phyloP scores from a whole-genome alignment of 2,113 vertebrate species.

The Cygnus atratus region DNA sequence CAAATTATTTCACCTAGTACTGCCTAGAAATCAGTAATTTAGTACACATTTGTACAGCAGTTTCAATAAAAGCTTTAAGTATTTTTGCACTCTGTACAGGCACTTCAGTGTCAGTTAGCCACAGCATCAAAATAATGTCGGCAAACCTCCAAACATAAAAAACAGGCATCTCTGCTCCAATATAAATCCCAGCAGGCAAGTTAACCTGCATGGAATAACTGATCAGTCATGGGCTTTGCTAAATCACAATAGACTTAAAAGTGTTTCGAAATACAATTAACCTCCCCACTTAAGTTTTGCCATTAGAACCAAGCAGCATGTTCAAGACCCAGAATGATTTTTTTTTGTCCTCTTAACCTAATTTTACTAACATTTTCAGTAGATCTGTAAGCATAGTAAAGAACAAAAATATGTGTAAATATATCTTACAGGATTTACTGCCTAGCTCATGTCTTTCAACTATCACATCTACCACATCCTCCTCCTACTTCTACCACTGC shows the following conservation, averaged over 20 bases:
- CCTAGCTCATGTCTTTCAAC: background rate
- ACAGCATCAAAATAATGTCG: background rate
- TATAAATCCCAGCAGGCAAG: background rate
- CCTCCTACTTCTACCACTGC: background rate
- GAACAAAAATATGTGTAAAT: background rate
- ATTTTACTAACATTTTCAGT: background rate
- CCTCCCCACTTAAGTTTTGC: background rate
- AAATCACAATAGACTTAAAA: background rate
- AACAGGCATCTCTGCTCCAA: background rate
- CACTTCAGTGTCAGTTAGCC: background rate
- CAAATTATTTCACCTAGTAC: background rate
- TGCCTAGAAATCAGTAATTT: background rate
- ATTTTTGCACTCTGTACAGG: background rate
- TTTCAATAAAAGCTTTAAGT: background rate
- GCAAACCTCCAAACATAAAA: background rate
- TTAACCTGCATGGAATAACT: background rate
- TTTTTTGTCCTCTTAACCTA: background rate
- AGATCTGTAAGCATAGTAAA: background rate
- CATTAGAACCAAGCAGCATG: background rate
- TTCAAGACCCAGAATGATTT: background rate
- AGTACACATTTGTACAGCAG: background rate
- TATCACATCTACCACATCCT: background rate
- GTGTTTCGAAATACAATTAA: background rate
- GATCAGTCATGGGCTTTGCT: background rate
- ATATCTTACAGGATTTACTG: background rate